Evolutionary conservation across 2,888 invertebrate species (phyloP).

Genomic region (Euplexia lucipara): DNA sequence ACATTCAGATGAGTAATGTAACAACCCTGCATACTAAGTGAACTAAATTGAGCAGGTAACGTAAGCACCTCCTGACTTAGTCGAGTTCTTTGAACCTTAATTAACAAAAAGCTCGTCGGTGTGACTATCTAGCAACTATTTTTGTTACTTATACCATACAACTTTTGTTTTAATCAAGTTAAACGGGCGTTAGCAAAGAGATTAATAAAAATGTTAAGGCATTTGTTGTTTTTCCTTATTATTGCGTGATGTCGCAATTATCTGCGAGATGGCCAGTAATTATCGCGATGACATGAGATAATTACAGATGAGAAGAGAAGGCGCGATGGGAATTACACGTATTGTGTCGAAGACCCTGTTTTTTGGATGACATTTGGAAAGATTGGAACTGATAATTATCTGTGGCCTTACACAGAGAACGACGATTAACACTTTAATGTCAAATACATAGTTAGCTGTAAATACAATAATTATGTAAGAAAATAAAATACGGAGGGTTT

Average conservation of each 20-base stretch:
- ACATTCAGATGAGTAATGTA: constrained; percentile 39
- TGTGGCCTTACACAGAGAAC: constrained; percentile 29
- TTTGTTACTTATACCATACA: constrained; percentile 18
- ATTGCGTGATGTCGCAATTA: constrained; percentile 54
- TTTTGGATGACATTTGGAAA: constrained; percentile 58
- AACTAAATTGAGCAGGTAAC: constrained; percentile 35
- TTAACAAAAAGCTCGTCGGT: constrained; percentile 48
- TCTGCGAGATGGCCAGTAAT: constrained; percentile 57
- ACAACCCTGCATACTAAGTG: constrained; percentile 42
- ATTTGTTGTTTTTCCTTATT: constrained; percentile 31
- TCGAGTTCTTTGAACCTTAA: constrained; percentile 58
- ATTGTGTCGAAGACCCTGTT: constrained; percentile 50
- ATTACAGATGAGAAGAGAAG: constrained; percentile 59
- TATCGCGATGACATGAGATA: constrained; percentile 65
- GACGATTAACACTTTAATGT: constrained; percentile 54
- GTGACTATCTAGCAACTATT: constrained; percentile 15
- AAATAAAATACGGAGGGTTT: constrained; percentile 16
- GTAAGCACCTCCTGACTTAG: constrained; percentile 32
- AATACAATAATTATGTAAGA: constrained; percentile 19
- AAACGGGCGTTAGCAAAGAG: constrained; percentile 27
- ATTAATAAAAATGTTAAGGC: constrained; percentile 35
- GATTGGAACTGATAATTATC: constrained; percentile 49
- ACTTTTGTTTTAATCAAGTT: constrained; percentile 42
- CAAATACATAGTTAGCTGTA: constrained; percentile 35
- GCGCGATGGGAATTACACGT: constrained; percentile 56